These are phyloP conservation scores for Phoebastria nigripes DNA, from an alignment of 2,797 vertebrate genomes.

Conservation along the genomic window DNA sequence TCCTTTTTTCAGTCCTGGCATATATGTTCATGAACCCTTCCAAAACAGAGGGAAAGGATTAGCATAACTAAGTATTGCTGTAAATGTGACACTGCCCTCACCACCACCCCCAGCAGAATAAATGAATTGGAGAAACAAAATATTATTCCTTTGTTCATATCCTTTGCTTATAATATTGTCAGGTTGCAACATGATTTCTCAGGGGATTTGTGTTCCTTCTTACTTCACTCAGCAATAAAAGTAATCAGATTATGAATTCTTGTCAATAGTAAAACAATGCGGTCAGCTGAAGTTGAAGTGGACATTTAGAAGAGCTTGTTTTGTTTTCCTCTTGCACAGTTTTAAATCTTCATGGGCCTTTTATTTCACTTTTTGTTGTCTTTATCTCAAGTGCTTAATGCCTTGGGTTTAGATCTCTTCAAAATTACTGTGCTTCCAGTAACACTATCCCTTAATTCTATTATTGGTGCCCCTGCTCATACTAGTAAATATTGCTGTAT, in stretches of 20 bases:
- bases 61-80: not conserved
- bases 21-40: not conserved
- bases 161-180: not conserved
- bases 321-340: not conserved
- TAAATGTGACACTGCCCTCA: not conserved
- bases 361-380: not conserved
- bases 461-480: not conserved
- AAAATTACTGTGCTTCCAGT: not conserved
- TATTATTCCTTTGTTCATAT: not conserved
- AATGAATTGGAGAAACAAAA: not conserved
- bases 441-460: not conserved
- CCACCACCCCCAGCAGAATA: not conserved
- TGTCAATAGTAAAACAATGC: not conserved
- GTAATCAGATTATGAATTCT: not conserved
- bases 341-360: not conserved
- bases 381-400: not conserved
- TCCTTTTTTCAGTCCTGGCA: not conserved
- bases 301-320: not conserved
- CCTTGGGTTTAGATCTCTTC: not conserved
- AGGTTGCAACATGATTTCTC: not conserved
- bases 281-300: not conserved
- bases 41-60: not conserved
- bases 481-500: not conserved
- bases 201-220: not conserved
- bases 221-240: not conserved